These are phyloP conservation scores for Channallabes apus DNA, from an alignment of 2,797 vertebrate species.

Conservation along the genomic window DNA sequence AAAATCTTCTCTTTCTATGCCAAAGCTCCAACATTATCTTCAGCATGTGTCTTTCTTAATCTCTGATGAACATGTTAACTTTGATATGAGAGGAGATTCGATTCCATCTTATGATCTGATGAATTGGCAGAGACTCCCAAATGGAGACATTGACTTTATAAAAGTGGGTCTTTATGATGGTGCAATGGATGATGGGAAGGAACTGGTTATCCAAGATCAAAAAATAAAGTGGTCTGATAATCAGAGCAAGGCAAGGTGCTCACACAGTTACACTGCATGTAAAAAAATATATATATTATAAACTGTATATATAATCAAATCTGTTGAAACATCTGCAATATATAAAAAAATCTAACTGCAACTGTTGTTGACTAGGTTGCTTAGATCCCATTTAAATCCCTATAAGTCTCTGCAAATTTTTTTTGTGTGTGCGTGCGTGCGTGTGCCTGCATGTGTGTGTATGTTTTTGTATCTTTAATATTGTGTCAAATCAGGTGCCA, in stretches of 20 bases:
- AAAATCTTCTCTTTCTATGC: not conserved
- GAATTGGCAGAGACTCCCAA: constrained; percentile 59
- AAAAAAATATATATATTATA: not conserved
- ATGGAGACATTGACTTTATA: constrained; percentile 57
- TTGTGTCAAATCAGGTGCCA: constrained; percentile 49
- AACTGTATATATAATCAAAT: no score
- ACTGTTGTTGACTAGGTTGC: not conserved
- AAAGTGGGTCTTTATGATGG: constrained; percentile 61
- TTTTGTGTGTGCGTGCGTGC: no score
- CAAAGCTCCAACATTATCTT: constrained; percentile 60
- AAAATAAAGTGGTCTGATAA: constrained; percentile 54
- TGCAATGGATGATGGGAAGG: constrained; percentile 51
- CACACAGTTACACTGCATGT: constrained; percentile 30
- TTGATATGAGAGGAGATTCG: constrained; percentile 61
- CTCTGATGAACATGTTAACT: constrained; percentile 59
- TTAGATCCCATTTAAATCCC: not conserved
- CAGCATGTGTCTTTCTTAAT: constrained; percentile 58
- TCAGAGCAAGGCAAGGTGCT: constrained; percentile 59
- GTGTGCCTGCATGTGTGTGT: no score
- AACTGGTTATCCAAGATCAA: constrained; percentile 56
- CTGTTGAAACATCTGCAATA: not conserved
- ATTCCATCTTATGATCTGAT: constrained; percentile 64
- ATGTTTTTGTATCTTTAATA: not conserved
- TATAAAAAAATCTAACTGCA: not conserved
- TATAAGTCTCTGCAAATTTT: not conserved